Conservation (phyloP, 2,113 vertebrate species). For the Tychaedon coryphoeus region DNA sequence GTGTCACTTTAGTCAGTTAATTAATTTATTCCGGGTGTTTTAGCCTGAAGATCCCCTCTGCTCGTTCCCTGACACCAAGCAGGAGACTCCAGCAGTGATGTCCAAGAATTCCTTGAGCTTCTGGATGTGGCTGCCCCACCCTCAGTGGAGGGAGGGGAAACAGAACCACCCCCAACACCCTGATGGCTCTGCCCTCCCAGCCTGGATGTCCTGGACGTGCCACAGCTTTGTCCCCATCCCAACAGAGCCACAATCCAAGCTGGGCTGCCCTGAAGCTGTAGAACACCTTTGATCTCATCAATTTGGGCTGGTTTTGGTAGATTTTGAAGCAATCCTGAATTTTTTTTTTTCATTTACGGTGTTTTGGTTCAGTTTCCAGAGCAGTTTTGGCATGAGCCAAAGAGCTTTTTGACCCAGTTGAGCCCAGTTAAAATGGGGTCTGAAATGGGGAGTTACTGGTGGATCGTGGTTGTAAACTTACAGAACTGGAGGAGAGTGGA, state of each 20-base stretch:
- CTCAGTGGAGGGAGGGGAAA: background rate
- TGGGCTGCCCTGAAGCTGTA: background rate
- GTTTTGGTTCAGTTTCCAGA: background rate
- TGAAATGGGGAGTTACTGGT: background rate
- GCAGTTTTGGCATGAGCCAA: background rate
- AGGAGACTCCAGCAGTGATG: fast-evolving
- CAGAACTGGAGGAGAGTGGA: background rate
- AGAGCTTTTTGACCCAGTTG: background rate
- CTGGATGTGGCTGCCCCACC: fast-evolving
- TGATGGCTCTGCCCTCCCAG: fast-evolving
- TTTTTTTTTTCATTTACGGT: background rate
- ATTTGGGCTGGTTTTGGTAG: background rate
- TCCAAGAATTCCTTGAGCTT: background rate
- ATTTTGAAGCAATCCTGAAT: background rate
- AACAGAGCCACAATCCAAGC: background rate
- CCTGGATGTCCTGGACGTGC: fast-evolving
- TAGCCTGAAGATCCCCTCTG: background rate
- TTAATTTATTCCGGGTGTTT: background rate
- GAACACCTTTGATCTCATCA: background rate
- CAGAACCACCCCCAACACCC: fast-evolving
- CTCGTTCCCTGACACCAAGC: fast-evolving
- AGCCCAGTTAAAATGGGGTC: background rate
- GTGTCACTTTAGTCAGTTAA: background rate
- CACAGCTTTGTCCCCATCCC: background rate
- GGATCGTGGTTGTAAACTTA: fast-evolving